A percentile compares a stretch with the other conserved stretches of the same genome.
Evolutionary conservation across 2,797 vertebrate species (phyloP).

Genomic region (Allenopithecus nigroviridis): DNA sequence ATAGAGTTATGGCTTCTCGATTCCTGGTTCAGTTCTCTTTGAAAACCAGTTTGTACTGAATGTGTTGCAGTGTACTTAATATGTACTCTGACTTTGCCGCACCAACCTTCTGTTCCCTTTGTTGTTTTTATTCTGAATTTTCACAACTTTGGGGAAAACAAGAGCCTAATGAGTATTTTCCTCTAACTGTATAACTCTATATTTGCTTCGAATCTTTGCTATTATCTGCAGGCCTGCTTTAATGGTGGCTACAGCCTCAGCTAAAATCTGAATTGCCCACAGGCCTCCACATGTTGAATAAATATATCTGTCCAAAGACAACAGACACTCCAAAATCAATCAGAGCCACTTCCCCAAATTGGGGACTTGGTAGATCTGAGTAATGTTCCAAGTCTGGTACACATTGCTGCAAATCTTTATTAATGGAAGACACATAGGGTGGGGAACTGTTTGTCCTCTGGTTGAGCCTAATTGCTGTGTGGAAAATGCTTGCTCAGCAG

Average conservation of each 20-base stretch:
- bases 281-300: constrained; percentile 48
- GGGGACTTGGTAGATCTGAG: constrained; percentile 10
- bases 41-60: constrained; percentile 7
- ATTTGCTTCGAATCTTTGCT: constrained; percentile 62
- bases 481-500: constrained; percentile 56
- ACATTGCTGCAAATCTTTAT: constrained; percentile 36
- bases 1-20: constrained; percentile 20
- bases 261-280: constrained; percentile 44
- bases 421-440: constrained; percentile 27
- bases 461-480: constrained; percentile 50
- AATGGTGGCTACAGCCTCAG: constrained; percentile 18
- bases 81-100: neutral
- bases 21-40: constrained; percentile 3
- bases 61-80: neutral
- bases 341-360: constrained; percentile 15
- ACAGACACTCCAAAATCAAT: constrained; percentile 32
- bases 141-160: constrained; percentile 52
- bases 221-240: constrained; percentile 53
- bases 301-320: constrained; percentile 59
- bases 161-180: constrained; percentile 55
- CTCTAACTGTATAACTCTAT: constrained; percentile 39
- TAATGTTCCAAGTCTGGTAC: constrained; percentile 30
- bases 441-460: constrained; percentile 27
- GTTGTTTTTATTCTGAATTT: constrained; percentile 53
- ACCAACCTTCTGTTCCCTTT: constrained; percentile 16